Conservation (phyloP, 2,113 vertebrate species). For the Ageneiosus marmoratus region DNA sequence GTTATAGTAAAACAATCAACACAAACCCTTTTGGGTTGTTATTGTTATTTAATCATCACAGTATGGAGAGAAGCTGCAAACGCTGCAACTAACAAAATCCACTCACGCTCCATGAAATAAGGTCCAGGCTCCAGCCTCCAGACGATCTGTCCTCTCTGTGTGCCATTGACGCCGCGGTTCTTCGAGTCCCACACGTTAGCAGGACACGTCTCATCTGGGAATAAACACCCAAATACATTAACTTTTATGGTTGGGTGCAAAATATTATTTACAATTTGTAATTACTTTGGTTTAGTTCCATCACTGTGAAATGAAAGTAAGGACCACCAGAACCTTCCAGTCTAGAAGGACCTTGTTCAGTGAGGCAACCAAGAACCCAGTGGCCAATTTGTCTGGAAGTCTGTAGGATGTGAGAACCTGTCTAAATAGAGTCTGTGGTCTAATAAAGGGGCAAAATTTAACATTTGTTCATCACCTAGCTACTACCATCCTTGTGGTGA, state of each 20-base stretch:
- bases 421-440: too few relatives aligned
- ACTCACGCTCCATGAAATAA: slow-evolving; percentile 97
- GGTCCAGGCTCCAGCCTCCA: slow-evolving; percentile 93
- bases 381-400: background rate
- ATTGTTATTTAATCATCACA: too few relatives aligned
- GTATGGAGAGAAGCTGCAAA: too few relatives aligned
- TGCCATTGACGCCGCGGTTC: slow-evolving; percentile 95
- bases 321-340: background rate
- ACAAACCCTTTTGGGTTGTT: too few relatives aligned
- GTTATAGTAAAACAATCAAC: background rate
- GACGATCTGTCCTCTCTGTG: slow-evolving; percentile 91
- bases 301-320: background rate
- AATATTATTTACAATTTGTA: background rate
- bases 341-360: background rate
- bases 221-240: slow-evolving; percentile 20
- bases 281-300: background rate
- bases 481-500: background rate
- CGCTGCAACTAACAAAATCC: background rate
- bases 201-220: slow-evolving; percentile 91
- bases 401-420: background rate
- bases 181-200: slow-evolving; percentile 99
- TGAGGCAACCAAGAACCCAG: background rate
- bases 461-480: background rate
- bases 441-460: background rate
- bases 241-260: too few relatives aligned